Evolutionary conservation across 2,888 invertebrate species (phyloP), one percentile per base, ranked within the genome.

Genomic region (Coelinius sp.): DNA sequence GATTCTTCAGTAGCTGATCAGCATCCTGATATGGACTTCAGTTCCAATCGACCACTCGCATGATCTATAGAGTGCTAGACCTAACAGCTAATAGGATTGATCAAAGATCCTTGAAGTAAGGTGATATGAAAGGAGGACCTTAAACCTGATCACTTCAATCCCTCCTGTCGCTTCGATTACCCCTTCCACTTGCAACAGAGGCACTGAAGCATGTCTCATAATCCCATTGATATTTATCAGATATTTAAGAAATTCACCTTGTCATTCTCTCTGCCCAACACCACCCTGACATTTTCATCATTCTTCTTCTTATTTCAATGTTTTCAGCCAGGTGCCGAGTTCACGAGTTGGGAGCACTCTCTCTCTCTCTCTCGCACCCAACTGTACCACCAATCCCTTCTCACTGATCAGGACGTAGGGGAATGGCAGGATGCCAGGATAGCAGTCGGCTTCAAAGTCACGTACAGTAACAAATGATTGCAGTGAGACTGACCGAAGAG

Each of bases 401-500:
- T 73, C 75, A 76, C n/a, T 76, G 73, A 76, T 79, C 82, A 83
- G 83, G 78, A 83, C 80, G 77, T 76, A 79, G 78, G 31, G 56
- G 78, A 80, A 83, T 80, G 84, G 82, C 82, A 82, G 83, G 78
- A 82, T 79, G 83, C 80, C 80, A 81, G 81, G 80, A 84, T 83
- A 82, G 79, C 81, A 83, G 81, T 82, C 82, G 82, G 81, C 81
- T 81, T 80, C 78, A 77, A 72, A 84, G 85, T 85, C 86, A 85
- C 84, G 85, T 86, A 86, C 83, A 12, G 82, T 86, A 86, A 86
- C 84, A 86, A 86, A 86, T 86, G 85, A 86, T 85, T 84, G 83
- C 82, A 80, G 52, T 56, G 65, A 71, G 82, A 75, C 74, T 77
- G 79, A 77, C 76, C 77, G 75, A 78, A 78, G 75, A 76, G 66